Evolutionary conservation across 2,888 invertebrate species (phyloP).

Genomic region (Drosophila infuscata): DNA sequence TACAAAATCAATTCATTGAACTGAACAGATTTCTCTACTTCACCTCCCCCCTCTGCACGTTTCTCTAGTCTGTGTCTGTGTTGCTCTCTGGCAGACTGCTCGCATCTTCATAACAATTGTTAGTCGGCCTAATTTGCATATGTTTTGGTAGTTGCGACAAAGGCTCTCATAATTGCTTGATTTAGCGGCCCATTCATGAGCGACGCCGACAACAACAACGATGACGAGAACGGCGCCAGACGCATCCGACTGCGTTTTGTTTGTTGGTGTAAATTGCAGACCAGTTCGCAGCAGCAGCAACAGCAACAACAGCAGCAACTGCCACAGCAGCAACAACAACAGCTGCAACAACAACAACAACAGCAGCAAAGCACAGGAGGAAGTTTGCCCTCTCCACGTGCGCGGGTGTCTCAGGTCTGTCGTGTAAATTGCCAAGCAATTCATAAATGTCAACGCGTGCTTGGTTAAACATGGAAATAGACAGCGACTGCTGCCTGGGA

Average conservation of each 20-base stretch:
- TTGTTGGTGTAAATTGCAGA: slow-evolving; percentile 73
- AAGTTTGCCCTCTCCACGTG: slow-evolving; percentile 32
- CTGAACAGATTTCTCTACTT: slow-evolving; percentile 72
- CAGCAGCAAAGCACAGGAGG: slow-evolving; percentile 8
- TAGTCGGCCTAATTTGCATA: slow-evolving; percentile 72
- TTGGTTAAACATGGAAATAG: slow-evolving; percentile 36
- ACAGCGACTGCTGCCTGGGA: slow-evolving; percentile 21
- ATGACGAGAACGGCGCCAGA: slow-evolving; percentile 65
- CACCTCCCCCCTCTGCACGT: neutral
- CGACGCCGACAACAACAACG: slow-evolving; percentile 16
- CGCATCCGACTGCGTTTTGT: slow-evolving; percentile 37
- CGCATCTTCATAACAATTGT: slow-evolving; percentile 54
- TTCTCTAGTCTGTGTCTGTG: neutral
- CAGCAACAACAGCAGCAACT: neutral
- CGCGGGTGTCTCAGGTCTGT: slow-evolving; percentile 71
- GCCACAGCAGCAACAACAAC: neutral
- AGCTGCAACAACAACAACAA: neutral
- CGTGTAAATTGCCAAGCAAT: slow-evolving; percentile 79
- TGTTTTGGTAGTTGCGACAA: slow-evolving; percentile 77
- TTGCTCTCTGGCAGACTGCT: neutral
- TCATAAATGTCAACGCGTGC: slow-evolving; percentile 81
- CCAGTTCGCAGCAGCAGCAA: slow-evolving; percentile 17
- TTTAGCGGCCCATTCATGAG: slow-evolving; percentile 82
- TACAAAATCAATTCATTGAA: slow-evolving; percentile 75
- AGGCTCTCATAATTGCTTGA: slow-evolving; percentile 84